phyloP scores from a whole-genome alignment of 1,140 invertebrate genomes.

The Delia radicum region DNA sequence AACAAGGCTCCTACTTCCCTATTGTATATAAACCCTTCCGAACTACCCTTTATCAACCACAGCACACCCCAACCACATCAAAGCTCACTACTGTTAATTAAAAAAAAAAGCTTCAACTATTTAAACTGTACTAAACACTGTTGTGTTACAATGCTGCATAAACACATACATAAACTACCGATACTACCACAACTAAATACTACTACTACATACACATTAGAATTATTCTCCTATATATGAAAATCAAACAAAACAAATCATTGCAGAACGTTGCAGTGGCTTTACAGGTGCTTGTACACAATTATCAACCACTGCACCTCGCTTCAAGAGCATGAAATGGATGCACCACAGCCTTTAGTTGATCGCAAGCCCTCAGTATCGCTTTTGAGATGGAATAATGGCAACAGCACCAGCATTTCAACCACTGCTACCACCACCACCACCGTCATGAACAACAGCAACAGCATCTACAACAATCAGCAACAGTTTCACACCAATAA shows the following conservation, averaged over 20 bases:
- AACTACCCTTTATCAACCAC: background rate
- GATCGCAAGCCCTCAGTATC: conserved; percentile 59
- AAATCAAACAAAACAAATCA: conserved; percentile 27
- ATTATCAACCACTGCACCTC: conserved; percentile 40
- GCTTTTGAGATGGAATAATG: conserved; percentile 56
- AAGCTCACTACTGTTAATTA: background rate
- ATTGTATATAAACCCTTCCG: background rate
- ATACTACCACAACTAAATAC: background rate
- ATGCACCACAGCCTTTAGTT: conserved; percentile 59
- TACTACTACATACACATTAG: background rate
- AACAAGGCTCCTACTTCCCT: background rate
- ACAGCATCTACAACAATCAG: conserved; percentile 15
- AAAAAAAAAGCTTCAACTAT: background rate
- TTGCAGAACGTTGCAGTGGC: conserved; percentile 59
- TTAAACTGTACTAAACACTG: too few relatives aligned
- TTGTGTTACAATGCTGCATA: too few relatives aligned
- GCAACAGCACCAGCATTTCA: conserved; percentile 26
- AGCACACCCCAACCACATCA: background rate
- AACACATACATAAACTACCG: background rate
- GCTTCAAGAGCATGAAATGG: conserved; percentile 56
- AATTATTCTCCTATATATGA: background rate
- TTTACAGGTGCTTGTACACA: conserved; percentile 57
- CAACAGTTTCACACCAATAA: background rate
- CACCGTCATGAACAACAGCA: conserved; percentile 16
- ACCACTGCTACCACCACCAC: background rate